Percentiles rank a stretch among this genome's conserved stretches.
phyloP scores from a whole-genome alignment of 1,140 invertebrate genomes.

The Aphaenogaster ashmeadi region DNA sequence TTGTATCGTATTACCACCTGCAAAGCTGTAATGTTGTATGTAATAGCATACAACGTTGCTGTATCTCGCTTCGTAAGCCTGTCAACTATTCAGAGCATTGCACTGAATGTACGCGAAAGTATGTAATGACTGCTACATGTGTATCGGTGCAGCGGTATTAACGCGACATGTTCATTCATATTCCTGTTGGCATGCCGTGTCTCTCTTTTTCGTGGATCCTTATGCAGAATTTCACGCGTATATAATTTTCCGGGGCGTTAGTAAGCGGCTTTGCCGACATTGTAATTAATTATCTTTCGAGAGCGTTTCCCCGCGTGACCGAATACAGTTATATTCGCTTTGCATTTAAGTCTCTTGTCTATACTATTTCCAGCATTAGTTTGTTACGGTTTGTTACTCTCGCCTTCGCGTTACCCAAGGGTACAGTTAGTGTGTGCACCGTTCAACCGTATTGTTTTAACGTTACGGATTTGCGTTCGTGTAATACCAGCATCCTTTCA shows the following conservation, averaged over 20 bases:
- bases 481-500: slow-evolving; percentile 51
- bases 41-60: neutral
- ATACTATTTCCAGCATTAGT: slow-evolving; percentile 46
- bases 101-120: neutral
- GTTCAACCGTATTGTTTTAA: slow-evolving; percentile 58
- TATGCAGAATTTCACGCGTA: slow-evolving; percentile 8
- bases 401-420: neutral
- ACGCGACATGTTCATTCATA: slow-evolving; percentile 15
- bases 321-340: slow-evolving; percentile 45
- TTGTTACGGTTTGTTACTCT: slow-evolving; percentile 44
- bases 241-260: slow-evolving; percentile 19
- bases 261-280: slow-evolving; percentile 59
- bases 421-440: slow-evolving; percentile 28
- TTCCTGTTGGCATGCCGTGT: neutral
- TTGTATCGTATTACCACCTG: slow-evolving; percentile 28
- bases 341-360: slow-evolving; percentile 59
- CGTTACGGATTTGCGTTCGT: slow-evolving; percentile 44
- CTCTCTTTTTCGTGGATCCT: slow-evolving; percentile 4
- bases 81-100: slow-evolving; percentile 26
- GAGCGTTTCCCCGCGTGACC: slow-evolving; percentile 12
- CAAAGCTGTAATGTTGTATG: slow-evolving; percentile 22
- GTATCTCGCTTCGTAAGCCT: slow-evolving; percentile 36
- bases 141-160: slow-evolving; percentile 25
- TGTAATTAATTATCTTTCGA: slow-evolving; percentile 22
- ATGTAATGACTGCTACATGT: slow-evolving; percentile 2